These are phyloP conservation scores for Oceanodroma tethys DNA, from an alignment of 2,113 vertebrate genomes.

Conservation along the genomic window DNA sequence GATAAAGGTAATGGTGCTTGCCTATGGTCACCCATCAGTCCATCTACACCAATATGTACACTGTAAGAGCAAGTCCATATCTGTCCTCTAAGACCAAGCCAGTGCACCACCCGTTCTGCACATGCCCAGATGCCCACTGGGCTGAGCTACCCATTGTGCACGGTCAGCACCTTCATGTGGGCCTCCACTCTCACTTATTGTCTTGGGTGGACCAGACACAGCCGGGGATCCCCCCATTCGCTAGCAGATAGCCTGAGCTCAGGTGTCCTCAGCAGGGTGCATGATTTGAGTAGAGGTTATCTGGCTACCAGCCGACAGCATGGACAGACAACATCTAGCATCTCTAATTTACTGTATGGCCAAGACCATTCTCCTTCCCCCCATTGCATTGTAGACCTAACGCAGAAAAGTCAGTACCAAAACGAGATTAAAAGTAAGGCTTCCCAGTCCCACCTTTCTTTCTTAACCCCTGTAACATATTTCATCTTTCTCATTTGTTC, in stretches of 20 bases:
- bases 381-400: fast-evolving
- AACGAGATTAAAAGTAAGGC: background rate
- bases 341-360: background rate
- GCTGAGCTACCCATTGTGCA: background rate
- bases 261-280: background rate
- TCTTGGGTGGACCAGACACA: background rate
- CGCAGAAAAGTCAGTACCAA: background rate
- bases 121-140: background rate
- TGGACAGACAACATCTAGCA: background rate
- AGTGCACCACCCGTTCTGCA: fast-evolving
- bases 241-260: background rate
- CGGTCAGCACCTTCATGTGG: fast-evolving
- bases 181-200: background rate
- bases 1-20: background rate
- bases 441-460: background rate
- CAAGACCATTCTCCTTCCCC: background rate
- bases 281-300: background rate
- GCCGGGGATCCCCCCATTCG: fast-evolving
- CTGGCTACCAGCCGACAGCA: background rate
- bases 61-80: background rate
- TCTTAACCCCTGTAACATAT: background rate
- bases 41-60: fast-evolving
- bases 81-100: background rate
- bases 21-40: background rate
- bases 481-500: conserved; percentile 32